Conservation (phyloP, 1,140 invertebrate genomes). For the Protaetia brevitarsis region DNA sequence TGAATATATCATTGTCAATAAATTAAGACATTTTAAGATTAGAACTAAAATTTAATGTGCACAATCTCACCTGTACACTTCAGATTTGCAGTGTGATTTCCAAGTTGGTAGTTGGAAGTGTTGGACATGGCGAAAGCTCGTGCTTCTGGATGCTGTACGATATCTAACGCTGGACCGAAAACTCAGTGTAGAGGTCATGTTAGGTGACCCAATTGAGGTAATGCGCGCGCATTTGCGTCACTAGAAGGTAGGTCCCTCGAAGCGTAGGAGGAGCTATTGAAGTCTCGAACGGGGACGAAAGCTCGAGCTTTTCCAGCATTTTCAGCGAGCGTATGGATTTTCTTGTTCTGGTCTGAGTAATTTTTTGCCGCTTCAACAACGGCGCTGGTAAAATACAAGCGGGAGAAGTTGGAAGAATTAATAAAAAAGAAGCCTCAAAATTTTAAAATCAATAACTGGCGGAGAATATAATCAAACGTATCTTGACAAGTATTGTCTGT, state of each 20-base stretch:
- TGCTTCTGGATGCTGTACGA: constrained; percentile 42
- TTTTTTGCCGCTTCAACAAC: not conserved
- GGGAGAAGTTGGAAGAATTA: not conserved
- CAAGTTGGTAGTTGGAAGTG: constrained; percentile 46
- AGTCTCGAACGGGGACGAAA: not conserved
- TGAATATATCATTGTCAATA: too few relatives aligned
- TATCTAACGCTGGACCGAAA: constrained; percentile 38
- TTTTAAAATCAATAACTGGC: too few relatives aligned
- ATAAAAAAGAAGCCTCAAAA: not conserved
- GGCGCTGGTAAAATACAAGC: not conserved
- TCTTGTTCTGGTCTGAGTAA: not conserved
- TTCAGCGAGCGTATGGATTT: constrained; percentile 6
- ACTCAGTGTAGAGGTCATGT: constrained; percentile 39
- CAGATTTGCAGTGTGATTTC: constrained; percentile 38
- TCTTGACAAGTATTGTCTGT: too few relatives aligned
- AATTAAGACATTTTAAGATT: not conserved
- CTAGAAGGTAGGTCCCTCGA: constrained; percentile 27
- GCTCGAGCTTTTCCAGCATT: not conserved
- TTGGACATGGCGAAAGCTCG: constrained; percentile 38
- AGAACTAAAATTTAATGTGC: not conserved
- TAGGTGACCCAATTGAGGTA: constrained; percentile 45
- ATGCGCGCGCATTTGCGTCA: constrained; percentile 44
- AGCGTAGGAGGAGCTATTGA: constrained; percentile 7
- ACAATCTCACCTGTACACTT: constrained; percentile 45
- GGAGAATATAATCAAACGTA: too few relatives aligned